Percentiles rank a stretch among this genome's conserved stretches.
phyloP scores from a whole-genome alignment of 2,113 vertebrate species.

The Origma solitaria region DNA sequence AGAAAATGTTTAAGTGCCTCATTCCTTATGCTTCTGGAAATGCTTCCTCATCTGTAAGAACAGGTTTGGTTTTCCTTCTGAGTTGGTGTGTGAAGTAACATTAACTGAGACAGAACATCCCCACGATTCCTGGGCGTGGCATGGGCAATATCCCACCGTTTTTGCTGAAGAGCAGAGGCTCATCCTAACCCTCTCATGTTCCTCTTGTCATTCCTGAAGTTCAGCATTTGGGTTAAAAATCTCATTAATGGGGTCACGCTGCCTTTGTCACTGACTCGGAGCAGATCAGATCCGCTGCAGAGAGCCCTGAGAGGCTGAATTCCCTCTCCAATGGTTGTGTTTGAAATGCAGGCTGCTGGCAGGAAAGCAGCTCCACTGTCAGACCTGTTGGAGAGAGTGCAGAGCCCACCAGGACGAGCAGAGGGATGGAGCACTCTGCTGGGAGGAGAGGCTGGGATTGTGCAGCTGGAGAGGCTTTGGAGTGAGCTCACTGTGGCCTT shows the following conservation, averaged over 20 bases:
- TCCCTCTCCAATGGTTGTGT: background rate
- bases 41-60: slow-evolving; percentile 18
- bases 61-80: slow-evolving; percentile 32
- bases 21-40: slow-evolving; percentile 26
- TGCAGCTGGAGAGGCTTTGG: background rate
- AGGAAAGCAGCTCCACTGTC: background rate
- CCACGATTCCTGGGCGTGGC: background rate
- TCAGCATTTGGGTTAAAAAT: background rate
- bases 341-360: background rate
- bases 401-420: background rate
- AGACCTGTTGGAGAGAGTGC: background rate
- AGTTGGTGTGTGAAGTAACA: background rate
- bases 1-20: background rate
- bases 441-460: background rate
- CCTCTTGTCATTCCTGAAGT: background rate
- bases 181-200: background rate
- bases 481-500: background rate
- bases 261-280: background rate
- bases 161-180: background rate
- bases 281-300: background rate
- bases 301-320: background rate
- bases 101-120: background rate
- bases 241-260: rapidly evolving
- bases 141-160: background rate
- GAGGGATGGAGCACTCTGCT: background rate